Conservation (phyloP, 2,113 vertebrate genomes). For the Antigone vipio region DNA sequence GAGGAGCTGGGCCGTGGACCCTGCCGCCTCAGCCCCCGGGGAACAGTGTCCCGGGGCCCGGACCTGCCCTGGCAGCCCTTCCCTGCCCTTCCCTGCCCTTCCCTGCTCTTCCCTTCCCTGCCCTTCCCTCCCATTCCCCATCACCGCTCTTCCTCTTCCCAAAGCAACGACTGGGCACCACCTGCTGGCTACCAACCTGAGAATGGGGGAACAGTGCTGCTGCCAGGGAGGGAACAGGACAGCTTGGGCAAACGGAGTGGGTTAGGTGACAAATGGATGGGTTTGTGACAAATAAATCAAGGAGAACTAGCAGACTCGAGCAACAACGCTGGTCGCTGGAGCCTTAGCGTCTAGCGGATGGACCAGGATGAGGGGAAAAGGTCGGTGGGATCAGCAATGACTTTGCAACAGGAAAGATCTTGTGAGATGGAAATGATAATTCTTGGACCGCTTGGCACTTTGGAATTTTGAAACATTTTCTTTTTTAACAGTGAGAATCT, state of each 20-base stretch:
- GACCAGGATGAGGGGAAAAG: not conserved
- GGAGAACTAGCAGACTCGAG: not conserved
- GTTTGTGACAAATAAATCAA: rapidly evolving
- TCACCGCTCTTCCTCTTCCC: too few relatives aligned
- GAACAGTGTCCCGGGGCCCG: not conserved
- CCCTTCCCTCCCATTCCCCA: too few relatives aligned
- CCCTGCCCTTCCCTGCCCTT: too few relatives aligned
- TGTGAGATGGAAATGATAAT: not conserved
- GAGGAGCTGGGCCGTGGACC: not conserved
- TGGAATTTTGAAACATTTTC: not conserved
- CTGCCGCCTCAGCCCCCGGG: not conserved
- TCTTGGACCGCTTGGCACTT: rapidly evolving
- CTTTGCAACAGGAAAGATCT: not conserved
- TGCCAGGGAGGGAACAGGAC: not conserved
- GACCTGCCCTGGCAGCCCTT: too few relatives aligned
- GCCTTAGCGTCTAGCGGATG: not conserved
- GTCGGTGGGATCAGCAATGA: not conserved
- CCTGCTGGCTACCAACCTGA: not conserved
- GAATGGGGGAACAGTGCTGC: not conserved
- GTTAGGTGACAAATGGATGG: not conserved
- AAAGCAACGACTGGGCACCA: not conserved
- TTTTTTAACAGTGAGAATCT: not conserved
- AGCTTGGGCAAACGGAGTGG: not conserved
- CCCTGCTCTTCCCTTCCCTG: too few relatives aligned
- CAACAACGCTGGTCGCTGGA: not conserved